Percentiles rank a stretch among this genome's conserved stretches.
Conservation (phyloP, 30 jellyfish, hydroid and myxozoan species). For the Mastigias papua region DNA sequence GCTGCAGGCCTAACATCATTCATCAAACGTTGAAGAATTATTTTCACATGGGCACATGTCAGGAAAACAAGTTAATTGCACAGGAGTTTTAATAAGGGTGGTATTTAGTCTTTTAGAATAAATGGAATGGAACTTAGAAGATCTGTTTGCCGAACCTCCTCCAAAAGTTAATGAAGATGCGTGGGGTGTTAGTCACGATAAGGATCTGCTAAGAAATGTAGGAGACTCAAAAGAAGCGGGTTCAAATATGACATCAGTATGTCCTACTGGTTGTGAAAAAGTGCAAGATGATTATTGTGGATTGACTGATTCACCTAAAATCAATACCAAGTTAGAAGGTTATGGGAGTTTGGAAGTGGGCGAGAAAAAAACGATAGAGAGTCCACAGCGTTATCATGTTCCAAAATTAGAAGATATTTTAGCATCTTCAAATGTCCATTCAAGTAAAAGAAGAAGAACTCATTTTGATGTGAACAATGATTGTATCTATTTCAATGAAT, state of each 20-base stretch:
- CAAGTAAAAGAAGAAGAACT: background rate
- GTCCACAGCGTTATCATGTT: background rate
- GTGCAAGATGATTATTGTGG: background rate
- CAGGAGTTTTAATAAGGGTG: too few species aligned
- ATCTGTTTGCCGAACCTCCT: conserved; percentile 70
- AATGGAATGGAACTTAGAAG: conserved; percentile 63
- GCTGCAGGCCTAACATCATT: conserved; percentile 1
- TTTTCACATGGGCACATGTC: too few species aligned
- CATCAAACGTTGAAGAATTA: background rate
- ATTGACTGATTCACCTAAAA: background rate
- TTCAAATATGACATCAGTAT: too few species aligned
- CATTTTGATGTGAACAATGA: background rate
- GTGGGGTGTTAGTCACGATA: too few species aligned
- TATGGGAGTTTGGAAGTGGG: background rate
- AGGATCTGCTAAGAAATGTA: too few species aligned
- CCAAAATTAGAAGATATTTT: conserved; percentile 4
- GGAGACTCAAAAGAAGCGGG: too few species aligned
- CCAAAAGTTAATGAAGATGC: conserved; percentile 36
- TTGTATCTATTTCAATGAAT: background rate
- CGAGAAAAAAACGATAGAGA: background rate
- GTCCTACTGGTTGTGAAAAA: background rate
- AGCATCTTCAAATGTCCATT: background rate
- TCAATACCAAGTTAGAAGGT: background rate
- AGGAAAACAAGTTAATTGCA: too few species aligned
- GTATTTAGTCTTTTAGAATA: too few species aligned